Evolutionary conservation across 1,140 invertebrate species (phyloP), one percentile per base, ranked within the genome.

Genomic region (Drosophila kepulauana): DNA sequence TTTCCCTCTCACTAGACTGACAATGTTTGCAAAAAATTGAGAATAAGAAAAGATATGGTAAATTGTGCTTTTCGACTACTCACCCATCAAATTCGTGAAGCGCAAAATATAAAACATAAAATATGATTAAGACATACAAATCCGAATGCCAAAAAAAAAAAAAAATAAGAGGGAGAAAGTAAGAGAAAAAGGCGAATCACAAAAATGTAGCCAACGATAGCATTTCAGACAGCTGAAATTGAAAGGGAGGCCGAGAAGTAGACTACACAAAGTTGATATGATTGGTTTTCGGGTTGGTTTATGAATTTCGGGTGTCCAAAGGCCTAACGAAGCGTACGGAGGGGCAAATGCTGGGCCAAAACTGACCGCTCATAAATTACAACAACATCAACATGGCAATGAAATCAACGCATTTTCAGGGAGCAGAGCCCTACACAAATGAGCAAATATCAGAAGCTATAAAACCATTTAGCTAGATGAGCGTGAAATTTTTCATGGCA

Each of bases 401-500:
- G 43, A 78, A 78, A 86, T 85, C 82, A 78, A 72, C 70, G 67
- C 64, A 79, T 77, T 61, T 61, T 57, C 35, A 3, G 35, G 35
- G 35, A 8, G 5, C 5, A 49, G 74, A 41, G 16, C 75, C 59
- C 63, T 69, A 80, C 78, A 79, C 82, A 87, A 86, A 86, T 86
- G 82, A 86, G 82, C 82, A 85, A 87, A 88, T 79, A 88, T 88
- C 77, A 75, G 71, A 82, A 82, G 77, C 82, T 68, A 87, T 87
- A 87, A 87, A 87, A 88, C 84, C 84, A 82, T 87, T 87, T 87
- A 87, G 84, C 66, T 77, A 87, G 82, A 87, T 88, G 73, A 87
- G 82, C 82, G 84, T 87, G 82, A 87, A 87, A 82, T 88, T 88
- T 67, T 58, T 46, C 61, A 56, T 68, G 74, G 13, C 54, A 46